phyloP scores from a whole-genome alignment of 2,888 invertebrate genomes.

The Octodonta nipae region DNA sequence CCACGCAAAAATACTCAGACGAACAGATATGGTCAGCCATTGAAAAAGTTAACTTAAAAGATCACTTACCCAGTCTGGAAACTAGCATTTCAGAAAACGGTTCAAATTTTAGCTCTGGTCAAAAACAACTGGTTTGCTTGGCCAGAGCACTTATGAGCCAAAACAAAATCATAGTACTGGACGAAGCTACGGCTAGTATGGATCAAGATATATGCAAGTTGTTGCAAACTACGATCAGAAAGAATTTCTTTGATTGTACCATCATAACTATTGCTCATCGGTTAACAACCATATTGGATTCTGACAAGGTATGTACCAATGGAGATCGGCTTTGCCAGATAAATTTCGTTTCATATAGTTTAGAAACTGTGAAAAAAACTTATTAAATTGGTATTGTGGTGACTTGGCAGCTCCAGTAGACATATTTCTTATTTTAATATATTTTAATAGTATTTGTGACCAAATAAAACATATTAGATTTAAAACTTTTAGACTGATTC shows the following conservation, averaged over 20 bases:
- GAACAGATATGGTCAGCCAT: constrained; percentile 69
- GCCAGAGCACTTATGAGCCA: constrained; percentile 38
- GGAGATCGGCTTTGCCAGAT: too few relatives aligned
- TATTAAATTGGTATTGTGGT: too few relatives aligned
- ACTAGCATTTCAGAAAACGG: constrained; percentile 61
- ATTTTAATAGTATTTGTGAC: too few relatives aligned
- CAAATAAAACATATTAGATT: too few relatives aligned
- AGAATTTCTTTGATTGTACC: constrained; percentile 37
- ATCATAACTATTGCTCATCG: constrained; percentile 37
- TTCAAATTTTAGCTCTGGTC: constrained; percentile 35
- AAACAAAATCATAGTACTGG: constrained; percentile 38
- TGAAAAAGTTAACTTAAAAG: constrained; percentile 70
- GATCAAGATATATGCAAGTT: constrained; percentile 37
- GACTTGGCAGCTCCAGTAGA: too few relatives aligned
- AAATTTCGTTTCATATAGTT: too few relatives aligned
- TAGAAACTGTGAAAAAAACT: too few relatives aligned
- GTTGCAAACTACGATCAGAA: constrained; percentile 39
- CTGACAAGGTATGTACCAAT: constrained; percentile 35
- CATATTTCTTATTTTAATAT: too few relatives aligned
- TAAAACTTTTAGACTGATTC: too few relatives aligned
- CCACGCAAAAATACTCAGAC: constrained; percentile 68
- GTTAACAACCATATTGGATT: constrained; percentile 41
- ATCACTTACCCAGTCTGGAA: constrained; percentile 44
- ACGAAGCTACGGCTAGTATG: constrained; percentile 44
- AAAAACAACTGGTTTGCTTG: constrained; percentile 41